A percentile compares a stretch with the other conserved stretches of the same genome.
Evolutionary conservation across 2,113 vertebrate genomes (phyloP).

Genomic region (Melospiza melodia): DNA sequence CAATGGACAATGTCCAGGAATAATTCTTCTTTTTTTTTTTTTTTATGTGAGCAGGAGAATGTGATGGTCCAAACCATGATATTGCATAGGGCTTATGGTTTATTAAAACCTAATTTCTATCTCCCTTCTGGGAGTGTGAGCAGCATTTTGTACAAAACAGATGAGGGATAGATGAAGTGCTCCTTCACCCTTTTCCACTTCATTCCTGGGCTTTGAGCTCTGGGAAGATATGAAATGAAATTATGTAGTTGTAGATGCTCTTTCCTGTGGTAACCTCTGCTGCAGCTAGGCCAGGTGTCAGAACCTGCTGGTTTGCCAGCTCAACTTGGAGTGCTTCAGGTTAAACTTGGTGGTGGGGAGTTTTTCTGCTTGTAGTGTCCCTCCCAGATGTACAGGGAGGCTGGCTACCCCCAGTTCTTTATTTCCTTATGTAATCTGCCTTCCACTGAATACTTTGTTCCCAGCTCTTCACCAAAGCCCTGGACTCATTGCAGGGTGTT

Average conservation of each 20-base stretch:
- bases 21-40: not conserved
- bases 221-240: not conserved
- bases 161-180: not conserved
- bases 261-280: not conserved
- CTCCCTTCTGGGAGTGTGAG: not conserved
- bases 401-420: not conserved
- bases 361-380: not conserved
- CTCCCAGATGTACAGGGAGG: not conserved
- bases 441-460: not conserved
- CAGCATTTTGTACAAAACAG: not conserved
- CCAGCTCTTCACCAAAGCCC: not conserved
- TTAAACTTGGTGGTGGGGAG: not conserved
- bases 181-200: not conserved
- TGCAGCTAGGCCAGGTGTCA: not conserved
- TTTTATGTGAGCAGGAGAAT: not conserved
- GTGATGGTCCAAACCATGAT: not conserved
- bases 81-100: not conserved
- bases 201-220: not conserved
- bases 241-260: not conserved
- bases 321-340: not conserved
- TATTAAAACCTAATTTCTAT: not conserved
- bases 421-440: not conserved
- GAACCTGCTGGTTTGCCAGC: not conserved
- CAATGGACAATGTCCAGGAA: fast-evolving
- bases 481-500: not conserved